Conservation (phyloP, 1,140 invertebrate genomes). For the Scaptomyza pallida region DNA sequence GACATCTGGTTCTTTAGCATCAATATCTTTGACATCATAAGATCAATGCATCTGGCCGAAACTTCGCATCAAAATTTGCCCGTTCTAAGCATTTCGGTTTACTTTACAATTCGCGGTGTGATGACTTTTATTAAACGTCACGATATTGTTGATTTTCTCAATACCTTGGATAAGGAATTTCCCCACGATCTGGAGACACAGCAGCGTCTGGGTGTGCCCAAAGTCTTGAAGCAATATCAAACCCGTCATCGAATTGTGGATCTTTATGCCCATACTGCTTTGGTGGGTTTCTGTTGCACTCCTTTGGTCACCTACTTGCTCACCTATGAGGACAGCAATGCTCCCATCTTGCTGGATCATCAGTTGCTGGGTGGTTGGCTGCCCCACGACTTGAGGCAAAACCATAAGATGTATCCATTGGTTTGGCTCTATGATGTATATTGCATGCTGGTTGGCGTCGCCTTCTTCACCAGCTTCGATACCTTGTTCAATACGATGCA, state of each 20-base stretch:
- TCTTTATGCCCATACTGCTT: neutral
- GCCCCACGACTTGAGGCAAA: constrained; percentile 35
- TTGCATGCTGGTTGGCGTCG: constrained; percentile 20
- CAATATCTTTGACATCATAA: constrained; percentile 19
- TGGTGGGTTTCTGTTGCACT: neutral
- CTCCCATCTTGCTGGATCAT: constrained; percentile 34
- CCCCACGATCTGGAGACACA: constrained; percentile 30
- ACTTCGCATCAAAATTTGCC: constrained; percentile 32
- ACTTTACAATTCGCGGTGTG: constrained; percentile 50
- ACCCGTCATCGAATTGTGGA: constrained; percentile 26
- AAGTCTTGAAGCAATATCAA: constrained; percentile 5
- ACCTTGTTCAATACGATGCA: constrained; percentile 52
- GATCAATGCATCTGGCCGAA: neutral
- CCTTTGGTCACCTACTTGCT: constrained; percentile 31
- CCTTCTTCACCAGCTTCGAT: constrained; percentile 51
- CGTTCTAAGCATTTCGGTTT: constrained; percentile 38
- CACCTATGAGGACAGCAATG: constrained; percentile 14
- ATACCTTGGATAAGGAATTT: constrained; percentile 48
- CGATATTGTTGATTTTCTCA: constrained; percentile 41
- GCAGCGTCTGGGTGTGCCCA: constrained; percentile 5
- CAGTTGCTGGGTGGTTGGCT: constrained; percentile 55
- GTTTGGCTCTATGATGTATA: constrained; percentile 36
- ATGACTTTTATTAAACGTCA: constrained; percentile 40
- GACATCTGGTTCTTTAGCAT: constrained; percentile 9
- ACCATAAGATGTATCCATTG: constrained; percentile 22